Base-by-base conservation (phyloP, 2,888 invertebrate species). In the Smittia sp. region DNA sequence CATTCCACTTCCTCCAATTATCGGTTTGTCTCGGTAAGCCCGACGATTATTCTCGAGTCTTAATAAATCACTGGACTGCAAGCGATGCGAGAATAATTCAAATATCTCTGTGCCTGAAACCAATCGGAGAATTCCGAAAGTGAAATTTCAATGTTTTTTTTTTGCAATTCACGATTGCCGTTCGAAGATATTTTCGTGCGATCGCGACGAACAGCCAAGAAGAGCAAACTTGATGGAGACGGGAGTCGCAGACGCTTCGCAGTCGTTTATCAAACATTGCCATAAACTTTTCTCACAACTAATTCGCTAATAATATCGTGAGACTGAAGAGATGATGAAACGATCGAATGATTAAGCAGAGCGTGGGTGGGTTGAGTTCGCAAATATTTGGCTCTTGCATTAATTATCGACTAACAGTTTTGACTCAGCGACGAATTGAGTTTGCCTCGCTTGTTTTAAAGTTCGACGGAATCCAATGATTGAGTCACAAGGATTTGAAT, bases 1-100 rank as follows among this genome's bases (percentile, higher is more conserved):
- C 32, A 46, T 46, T 46, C 46, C 11, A 46, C 46, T 46, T 46
- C 46, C 46, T 46, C n/a, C 46, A 46, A 46, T 46, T 46, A 46
- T 46, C 15, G 11, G 15, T 46, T 46, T 2, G 46, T 15, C n/a
- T 46, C 15, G 46, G n/a, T 46, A 13, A n/a, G 11, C 3, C 15
- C 11, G 11, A 11, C 46, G 46, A 46, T 46, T 13, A 11, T 46
- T 46, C 3, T 46, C 46, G 15, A 46, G 15, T 13, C 46, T n/a
- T 46, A 46, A 46, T 15, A 46, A 46, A 46, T 46, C 46, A 46
- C 15, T 46, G 11, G 46, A 46, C 46, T 46, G 46, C 3, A 46
- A 46, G n/a, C 15, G 15, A 46, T 46, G 46, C 15, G 46, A 46
- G n/a, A 46, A 46, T 46, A 46, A n/a, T 15, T 46, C 46, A 46